Evolutionary conservation across 2,113 vertebrate species (phyloP), one percentile per base, ranked within the genome.

Genomic region (Mugil cephalus): DNA sequence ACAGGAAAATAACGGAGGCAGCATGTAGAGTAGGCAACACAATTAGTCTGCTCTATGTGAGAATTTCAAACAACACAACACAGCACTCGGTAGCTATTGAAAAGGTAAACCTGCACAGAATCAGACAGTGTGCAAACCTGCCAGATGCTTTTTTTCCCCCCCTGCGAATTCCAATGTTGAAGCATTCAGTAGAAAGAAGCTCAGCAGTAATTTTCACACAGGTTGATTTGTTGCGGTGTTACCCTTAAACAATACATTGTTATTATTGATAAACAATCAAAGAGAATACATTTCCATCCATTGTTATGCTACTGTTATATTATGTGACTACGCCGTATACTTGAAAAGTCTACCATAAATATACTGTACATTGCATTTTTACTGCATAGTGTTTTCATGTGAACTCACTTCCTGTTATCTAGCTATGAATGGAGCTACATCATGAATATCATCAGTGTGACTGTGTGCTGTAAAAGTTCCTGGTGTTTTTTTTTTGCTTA

Each of bases 1-100:
- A 30, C 39, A 40, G 6, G n/a, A 21, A 18, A 61, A 69, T 60
- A 36, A 56, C 15, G 8, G 46, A 83, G 52, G 66, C 47, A 69
- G 67, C 19, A 45, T 72, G 39, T 38, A 65, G 18, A 66, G 13
- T 15, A 58, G 1, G 24, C 40, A 62, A 59, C 68, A 43, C 12
- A 65, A 54, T n/a, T 10, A 64, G 36, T 5, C 18, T 14, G 17
- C 53, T n/a, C 53, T 42, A 36, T 8, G 7, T 69, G 7, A 36
- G 19, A 45, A 19, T 47, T 24, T 52, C 34, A 12, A 64, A 69
- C 18, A 34, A 52, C 13, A 43, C 42, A 43, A 43, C 24, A 24
- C 24, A 35, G 21, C 15, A 48, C 8, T 34, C 13, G 2, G 24
- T 24, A 52, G 30, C 15, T 65, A 53, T 34, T 59, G 10, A 38